Conservation (phyloP, 1,140 invertebrate genomes). For the Zaprionus nigranus region DNA sequence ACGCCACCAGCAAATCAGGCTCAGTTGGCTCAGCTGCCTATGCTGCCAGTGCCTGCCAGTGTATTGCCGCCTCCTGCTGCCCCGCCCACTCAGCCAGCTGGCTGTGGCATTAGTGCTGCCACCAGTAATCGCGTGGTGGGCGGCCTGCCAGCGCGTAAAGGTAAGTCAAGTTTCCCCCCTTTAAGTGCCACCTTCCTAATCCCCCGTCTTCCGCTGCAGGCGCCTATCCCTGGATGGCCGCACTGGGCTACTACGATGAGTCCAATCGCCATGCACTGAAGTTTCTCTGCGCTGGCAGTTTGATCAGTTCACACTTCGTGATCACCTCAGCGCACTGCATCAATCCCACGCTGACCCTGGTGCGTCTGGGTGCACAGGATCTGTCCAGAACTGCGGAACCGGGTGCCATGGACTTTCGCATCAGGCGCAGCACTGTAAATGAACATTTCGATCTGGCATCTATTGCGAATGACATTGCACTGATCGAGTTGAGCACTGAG, state of each 20-base stretch:
- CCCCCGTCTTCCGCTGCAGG: slow-evolving; percentile 60
- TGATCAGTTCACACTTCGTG: slow-evolving; percentile 90
- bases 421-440: slow-evolving; percentile 87
- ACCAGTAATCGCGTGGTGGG: slow-evolving; percentile 84
- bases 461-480: slow-evolving; percentile 91
- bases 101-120: slow-evolving; percentile 72
- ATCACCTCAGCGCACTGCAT: slow-evolving; percentile 95
- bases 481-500: slow-evolving; percentile 86
- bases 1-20: slow-evolving; percentile 56
- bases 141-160: slow-evolving; percentile 77
- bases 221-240: slow-evolving; percentile 90
- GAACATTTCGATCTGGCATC: slow-evolving; percentile 87
- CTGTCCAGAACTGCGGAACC: slow-evolving; percentile 87
- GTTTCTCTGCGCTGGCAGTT: slow-evolving; percentile 92
- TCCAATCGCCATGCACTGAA: slow-evolving; percentile 83
- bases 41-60: neutral
- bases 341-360: slow-evolving; percentile 53
- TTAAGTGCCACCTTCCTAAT: neutral
- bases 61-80: neutral
- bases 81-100: neutral
- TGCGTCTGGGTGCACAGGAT: slow-evolving; percentile 89
- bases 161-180: slow-evolving; percentile 7
- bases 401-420: slow-evolving; percentile 87
- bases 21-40: slow-evolving; percentile 15
- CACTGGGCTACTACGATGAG: slow-evolving; percentile 87